Evolutionary conservation across 2,113 vertebrate genomes (phyloP).

Genomic region (Alexandromys fortis): DNA sequence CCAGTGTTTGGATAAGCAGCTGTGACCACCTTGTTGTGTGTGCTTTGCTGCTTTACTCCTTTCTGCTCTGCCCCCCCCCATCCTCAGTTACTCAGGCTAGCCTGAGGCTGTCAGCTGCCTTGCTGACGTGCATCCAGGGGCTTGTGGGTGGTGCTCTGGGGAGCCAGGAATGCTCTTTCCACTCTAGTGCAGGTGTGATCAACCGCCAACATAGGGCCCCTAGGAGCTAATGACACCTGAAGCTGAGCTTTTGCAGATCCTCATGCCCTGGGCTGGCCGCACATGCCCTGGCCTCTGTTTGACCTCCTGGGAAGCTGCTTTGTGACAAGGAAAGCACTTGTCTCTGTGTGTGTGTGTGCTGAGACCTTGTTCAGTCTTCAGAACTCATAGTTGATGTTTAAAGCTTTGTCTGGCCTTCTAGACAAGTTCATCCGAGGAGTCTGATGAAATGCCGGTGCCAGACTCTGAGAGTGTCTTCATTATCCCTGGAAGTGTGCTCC

Average conservation of each 20-base stretch:
- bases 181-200: conserved; percentile 85
- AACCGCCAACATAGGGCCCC: conserved; percentile 83
- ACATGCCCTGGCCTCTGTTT: conserved; percentile 20
- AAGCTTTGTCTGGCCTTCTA: conserved; percentile 62
- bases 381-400: not conserved
- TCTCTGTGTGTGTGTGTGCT: no score
- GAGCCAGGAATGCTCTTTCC: conserved; percentile 89
- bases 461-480: conserved; percentile 95
- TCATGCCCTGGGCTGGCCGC: conserved; percentile 60
- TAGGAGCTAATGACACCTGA: conserved; percentile 35
- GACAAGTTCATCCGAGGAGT: conserved; percentile 90
- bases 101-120: conserved; percentile 71
- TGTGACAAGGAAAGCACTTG: not conserved
- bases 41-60: not conserved
- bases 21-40: not conserved
- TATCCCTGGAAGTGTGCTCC: conserved; percentile 94
- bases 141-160: conserved; percentile 88
- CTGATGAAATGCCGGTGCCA: conserved; percentile 94
- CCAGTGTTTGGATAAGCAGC: conserved; percentile 74
- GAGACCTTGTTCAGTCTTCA: not conserved
- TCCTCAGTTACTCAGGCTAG: conserved; percentile 69
- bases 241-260: conserved; percentile 65
- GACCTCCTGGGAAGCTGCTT: not conserved
- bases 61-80: conserved; percentile 48
- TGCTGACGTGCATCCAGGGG: conserved; percentile 68